A percentile compares a stretch with the other conserved stretches of the same genome.
Evolutionary conservation across 2,888 invertebrate genomes (phyloP).

Genomic region (Rhingia campestris): DNA sequence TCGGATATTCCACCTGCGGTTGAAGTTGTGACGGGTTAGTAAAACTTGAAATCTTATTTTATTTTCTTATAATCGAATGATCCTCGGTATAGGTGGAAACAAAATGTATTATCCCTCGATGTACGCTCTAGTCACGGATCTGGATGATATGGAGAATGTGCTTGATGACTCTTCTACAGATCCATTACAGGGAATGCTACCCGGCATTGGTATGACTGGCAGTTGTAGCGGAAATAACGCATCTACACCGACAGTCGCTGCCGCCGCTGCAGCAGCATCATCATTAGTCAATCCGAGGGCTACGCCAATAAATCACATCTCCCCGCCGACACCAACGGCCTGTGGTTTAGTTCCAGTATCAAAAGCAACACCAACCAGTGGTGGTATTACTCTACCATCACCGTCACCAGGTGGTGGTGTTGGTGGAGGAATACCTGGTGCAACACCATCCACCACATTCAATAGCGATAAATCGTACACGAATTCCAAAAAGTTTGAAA

Average conservation of each 20-base stretch:
- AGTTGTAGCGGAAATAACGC: neutral
- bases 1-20: slow-evolving; percentile 84
- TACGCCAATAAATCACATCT: slow-evolving; percentile 77
- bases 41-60: neutral
- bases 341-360: slow-evolving; percentile 64
- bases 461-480: slow-evolving; percentile 59
- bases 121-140: slow-evolving; percentile 95
- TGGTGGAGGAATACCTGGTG: neutral
- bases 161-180: slow-evolving; percentile 81
- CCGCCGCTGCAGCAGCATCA: slow-evolving; percentile 59
- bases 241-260: slow-evolving; percentile 61
- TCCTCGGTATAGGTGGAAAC: slow-evolving; percentile 88
- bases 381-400: slow-evolving; percentile 65
- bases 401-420: slow-evolving; percentile 32
- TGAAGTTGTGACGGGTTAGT: slow-evolving; percentile 84
- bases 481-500: slow-evolving; percentile 56
- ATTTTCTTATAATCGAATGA: slow-evolving; percentile 24
- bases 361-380: slow-evolving; percentile 73
- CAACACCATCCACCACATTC: neutral
- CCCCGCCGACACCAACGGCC: slow-evolving; percentile 74
- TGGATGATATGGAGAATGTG: slow-evolving; percentile 86
- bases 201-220: slow-evolving; percentile 75
- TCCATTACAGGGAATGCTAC: slow-evolving; percentile 72
- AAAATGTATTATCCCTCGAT: slow-evolving; percentile 97
- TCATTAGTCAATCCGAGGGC: slow-evolving; percentile 72